Evolutionary conservation across 2,113 vertebrate genomes (phyloP).

Genomic region (Clarias batrachus): DNA sequence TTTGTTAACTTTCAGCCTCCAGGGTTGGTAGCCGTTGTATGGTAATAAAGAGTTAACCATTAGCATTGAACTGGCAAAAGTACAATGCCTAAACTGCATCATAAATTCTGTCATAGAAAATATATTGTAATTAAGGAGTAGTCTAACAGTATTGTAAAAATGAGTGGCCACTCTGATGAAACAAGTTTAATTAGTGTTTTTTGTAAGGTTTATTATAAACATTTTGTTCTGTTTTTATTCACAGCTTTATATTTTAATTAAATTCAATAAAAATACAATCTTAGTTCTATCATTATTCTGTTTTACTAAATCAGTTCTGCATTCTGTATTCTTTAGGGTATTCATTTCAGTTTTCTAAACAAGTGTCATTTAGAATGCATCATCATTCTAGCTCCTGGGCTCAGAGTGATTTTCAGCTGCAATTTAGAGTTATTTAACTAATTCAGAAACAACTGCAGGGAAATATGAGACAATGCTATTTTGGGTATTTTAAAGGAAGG

Average conservation of each 20-base stretch:
- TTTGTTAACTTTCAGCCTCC: not conserved
- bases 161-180: not conserved
- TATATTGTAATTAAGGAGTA: not conserved
- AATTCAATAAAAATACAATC: not conserved
- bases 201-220: not conserved
- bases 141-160: not conserved
- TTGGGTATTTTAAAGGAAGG: not conserved
- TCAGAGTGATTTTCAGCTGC: constrained; percentile 16
- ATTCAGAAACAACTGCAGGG: constrained; percentile 9
- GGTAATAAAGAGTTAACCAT: not conserved
- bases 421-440: constrained; percentile 26
- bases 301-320: not conserved
- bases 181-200: not conserved
- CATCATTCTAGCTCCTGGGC: constrained; percentile 27
- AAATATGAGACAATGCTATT: constrained; percentile 12
- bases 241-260: not conserved
- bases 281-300: constrained; percentile 16
- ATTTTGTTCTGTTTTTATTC: not conserved
- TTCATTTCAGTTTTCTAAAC: constrained; percentile 25
- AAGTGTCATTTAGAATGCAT: constrained; percentile 39
- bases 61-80: not conserved
- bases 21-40: not conserved
- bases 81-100: not conserved
- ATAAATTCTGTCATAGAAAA: not conserved
- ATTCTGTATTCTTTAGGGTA: not conserved